phyloP scores from a whole-genome alignment of 2,888 invertebrate genomes.

The Laothoe populi region DNA sequence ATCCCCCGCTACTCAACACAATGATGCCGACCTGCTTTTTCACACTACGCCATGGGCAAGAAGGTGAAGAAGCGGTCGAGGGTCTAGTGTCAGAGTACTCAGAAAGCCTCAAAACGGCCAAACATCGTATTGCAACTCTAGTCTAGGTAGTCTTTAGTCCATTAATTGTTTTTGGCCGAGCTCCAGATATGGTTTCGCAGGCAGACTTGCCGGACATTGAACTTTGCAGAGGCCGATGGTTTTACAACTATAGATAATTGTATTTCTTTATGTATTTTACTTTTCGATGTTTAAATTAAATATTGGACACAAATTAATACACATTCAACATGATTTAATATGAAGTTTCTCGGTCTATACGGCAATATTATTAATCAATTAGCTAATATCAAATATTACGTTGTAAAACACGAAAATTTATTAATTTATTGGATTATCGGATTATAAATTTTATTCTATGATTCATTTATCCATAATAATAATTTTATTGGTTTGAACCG shows the following conservation, averaged over 20 bases:
- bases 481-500: background rate
- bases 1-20: too few species aligned
- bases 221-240: constrained; percentile 30
- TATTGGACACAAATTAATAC: constrained; percentile 9
- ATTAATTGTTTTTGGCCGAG: background rate
- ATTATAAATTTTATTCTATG: background rate
- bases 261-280: constrained; percentile 21
- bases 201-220: constrained; percentile 31
- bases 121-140: too few species aligned
- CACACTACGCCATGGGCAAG: too few species aligned
- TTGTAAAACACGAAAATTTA: background rate
- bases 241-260: constrained; percentile 20
- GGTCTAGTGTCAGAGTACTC: too few species aligned
- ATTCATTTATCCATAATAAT: background rate
- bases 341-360: constrained; percentile 10
- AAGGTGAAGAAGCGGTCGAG: too few species aligned
- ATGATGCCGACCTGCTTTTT: too few species aligned
- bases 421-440: background rate
- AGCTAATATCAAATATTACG: background rate
- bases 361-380: background rate
- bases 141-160: too few species aligned
- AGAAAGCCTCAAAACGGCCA: too few species aligned
- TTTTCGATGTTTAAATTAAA: constrained; percentile 4
- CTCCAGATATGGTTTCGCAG: background rate
- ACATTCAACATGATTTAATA: background rate